phyloP scores from a whole-genome alignment of 2,797 vertebrate species.

The Anguilla anguilla region DNA sequence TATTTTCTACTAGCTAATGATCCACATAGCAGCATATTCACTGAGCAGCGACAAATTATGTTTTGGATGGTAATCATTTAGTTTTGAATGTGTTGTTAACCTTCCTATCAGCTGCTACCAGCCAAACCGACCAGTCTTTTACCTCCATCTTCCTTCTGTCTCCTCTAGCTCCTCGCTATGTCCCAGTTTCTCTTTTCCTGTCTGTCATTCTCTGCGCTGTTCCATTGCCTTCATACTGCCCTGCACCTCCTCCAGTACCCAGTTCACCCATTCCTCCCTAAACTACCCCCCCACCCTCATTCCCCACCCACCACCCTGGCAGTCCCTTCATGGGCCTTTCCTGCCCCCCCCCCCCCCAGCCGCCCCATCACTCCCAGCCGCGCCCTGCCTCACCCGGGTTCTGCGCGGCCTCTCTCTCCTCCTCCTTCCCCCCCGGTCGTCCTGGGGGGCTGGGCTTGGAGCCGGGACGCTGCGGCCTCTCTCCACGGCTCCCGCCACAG shows the following conservation, averaged over 20 bases:
- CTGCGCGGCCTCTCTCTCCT: constrained; percentile 3
- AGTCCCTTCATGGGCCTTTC: not conserved
- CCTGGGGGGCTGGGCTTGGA: not conserved
- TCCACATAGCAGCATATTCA: not conserved
- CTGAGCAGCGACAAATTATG: not conserved
- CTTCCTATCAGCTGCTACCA: not conserved
- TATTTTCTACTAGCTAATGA: not conserved
- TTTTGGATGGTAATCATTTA: not conserved
- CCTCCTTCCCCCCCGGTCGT: not conserved
- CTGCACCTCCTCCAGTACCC: not conserved
- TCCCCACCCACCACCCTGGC: not conserved
- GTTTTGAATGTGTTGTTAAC: not conserved
- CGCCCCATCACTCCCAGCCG: not conserved
- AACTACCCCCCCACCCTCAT: not conserved
- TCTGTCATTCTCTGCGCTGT: not conserved
- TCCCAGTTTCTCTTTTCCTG: not conserved
- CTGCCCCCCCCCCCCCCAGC: not conserved
- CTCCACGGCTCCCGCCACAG: constrained; percentile 19
- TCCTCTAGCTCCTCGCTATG: not conserved
- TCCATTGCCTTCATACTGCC: not conserved
- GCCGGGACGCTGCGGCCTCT: constrained; percentile 27
- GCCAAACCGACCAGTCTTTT: not conserved
- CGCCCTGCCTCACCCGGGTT: not conserved
- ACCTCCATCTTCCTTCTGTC: not conserved
- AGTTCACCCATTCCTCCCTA: not conserved